These are phyloP conservation scores for Oreortyx pictus DNA, from an alignment of 2,797 vertebrate species.

Conservation along the genomic window DNA sequence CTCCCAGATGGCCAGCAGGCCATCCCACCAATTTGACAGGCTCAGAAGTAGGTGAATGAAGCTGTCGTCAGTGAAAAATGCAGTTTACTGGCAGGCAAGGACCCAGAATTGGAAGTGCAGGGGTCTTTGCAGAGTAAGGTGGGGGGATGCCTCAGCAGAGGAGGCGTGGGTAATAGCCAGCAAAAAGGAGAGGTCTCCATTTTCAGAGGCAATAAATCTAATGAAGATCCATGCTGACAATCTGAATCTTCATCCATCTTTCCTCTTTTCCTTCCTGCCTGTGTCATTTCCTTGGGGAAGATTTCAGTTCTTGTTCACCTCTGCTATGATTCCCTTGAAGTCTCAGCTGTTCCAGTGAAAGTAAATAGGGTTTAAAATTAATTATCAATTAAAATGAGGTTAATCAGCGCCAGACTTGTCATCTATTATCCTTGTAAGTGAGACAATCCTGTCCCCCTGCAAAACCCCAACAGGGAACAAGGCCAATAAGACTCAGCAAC, in stretches of 20 bases:
- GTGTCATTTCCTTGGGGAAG: constrained; percentile 51
- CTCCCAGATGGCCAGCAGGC: not conserved
- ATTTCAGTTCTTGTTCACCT: constrained; percentile 58
- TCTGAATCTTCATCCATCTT: not conserved
- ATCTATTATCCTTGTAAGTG: constrained; percentile 75
- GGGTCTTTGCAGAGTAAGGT: not conserved
- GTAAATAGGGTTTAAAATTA: constrained; percentile 81
- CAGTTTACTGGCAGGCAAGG: not conserved
- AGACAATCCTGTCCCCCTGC: constrained; percentile 47
- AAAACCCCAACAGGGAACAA: constrained; percentile 40
- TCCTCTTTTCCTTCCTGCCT: not conserved
- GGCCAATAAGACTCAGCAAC: constrained; percentile 56
- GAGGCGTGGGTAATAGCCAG: not conserved
- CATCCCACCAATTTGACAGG: not conserved
- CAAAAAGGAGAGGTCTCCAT: not conserved
- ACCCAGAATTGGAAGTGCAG: not conserved
- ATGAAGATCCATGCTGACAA: constrained; percentile 18
- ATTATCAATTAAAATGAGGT: constrained; percentile 82
- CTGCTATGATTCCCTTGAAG: constrained; percentile 66
- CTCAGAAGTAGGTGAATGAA: not conserved
- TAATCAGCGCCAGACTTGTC: constrained; percentile 73
- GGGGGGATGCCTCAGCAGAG: not conserved
- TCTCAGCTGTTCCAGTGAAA: constrained; percentile 75
- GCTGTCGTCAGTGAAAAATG: not conserved
- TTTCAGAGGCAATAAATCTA: not conserved